Evolutionary conservation across 2,113 vertebrate genomes (phyloP).

Genomic region (Colistium nudipinnis): DNA sequence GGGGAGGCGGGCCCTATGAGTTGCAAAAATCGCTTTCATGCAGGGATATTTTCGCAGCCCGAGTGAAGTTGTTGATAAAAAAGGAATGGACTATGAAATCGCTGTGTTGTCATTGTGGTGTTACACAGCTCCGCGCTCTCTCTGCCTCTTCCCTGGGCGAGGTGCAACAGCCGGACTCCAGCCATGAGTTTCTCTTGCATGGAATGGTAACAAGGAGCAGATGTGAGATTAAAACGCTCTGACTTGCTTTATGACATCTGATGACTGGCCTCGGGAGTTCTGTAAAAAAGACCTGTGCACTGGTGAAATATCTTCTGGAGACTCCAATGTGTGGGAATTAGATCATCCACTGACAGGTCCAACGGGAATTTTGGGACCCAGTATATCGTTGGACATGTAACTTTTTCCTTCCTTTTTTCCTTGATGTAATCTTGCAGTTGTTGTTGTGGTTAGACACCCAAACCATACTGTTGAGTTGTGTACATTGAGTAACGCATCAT

Average conservation of each 20-base stretch:
- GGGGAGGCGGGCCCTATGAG: background rate
- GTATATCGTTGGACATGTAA: conserved; percentile 52
- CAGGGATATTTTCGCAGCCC: conserved; percentile 10
- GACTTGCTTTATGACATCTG: conserved; percentile 80
- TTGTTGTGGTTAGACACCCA: conserved; percentile 14
- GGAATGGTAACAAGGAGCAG: conserved; percentile 82
- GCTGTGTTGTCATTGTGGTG: conserved; percentile 38
- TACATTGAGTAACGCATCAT: background rate
- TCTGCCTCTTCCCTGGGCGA: conserved; percentile 55
- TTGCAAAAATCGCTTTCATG: background rate
- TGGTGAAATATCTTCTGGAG: conserved; percentile 77
- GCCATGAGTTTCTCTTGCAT: conserved; percentile 70
- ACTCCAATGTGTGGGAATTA: conserved; percentile 66
- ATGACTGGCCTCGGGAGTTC: conserved; percentile 76
- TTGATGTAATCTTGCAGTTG: conserved; percentile 16
- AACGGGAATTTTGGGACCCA: conserved; percentile 28
- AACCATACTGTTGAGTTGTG: too few species aligned
- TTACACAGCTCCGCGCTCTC: conserved; percentile 25
- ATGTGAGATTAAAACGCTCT: conserved; percentile 84
- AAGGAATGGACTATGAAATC: conserved; percentile 32
- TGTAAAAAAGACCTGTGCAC: conserved; percentile 75
- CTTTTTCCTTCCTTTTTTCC: conserved; percentile 35
- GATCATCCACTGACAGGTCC: conserved; percentile 69
- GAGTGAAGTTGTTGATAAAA: conserved; percentile 5
- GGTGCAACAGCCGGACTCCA: conserved; percentile 60